Evolutionary conservation across 2,113 vertebrate genomes (phyloP), one percentile per base, ranked within the genome.

Genomic region (Rhipidura dahli): DNA sequence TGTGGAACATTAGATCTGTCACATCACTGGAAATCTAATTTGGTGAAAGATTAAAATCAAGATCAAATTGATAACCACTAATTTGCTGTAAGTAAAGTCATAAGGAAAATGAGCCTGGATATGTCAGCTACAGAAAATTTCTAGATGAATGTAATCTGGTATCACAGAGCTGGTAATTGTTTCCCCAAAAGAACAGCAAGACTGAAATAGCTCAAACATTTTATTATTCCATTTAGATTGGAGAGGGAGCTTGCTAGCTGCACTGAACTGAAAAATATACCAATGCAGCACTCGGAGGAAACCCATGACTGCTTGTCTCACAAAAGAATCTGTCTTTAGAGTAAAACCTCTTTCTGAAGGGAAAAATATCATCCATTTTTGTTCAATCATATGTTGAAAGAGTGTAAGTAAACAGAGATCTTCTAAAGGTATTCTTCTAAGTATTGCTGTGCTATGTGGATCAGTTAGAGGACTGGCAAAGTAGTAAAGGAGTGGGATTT

Each of bases 201-300:
- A 88, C 88, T 82, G 88, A 96, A 95, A 97, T 83, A 96, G 90
- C 92, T 94, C 90, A 68, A 89, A 92, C 88, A 82, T 84, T 95
- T 97, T 87, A 94, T 94, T 95, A 94, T 95, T 96, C 83, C 65
- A 92, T 94, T 96, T 93, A 84, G 83, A 84, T 94, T 81, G 71
- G 35, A 89, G 65, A 70, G 49, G 30, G 56, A 93, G 49, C 56
- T 83, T 92, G 77, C 73, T 68, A 86, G 89, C 77, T 82, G 56
- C 85, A 81, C 64, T 92, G 61, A 77, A 83, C 60, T 60, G 88
- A 95, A 93, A 94, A 89, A 92, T 68, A 73, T 10, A 92, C 82
- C 79, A 61, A 30, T 49, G 90, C 47, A 71, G 85, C 49, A 84
- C 37, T 90, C 1, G 0, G 88, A 96, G 60, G 59, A 96, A 96